These are phyloP conservation scores for Cinclus mexicanus DNA, from an alignment of 2,113 vertebrate species.

Conservation along the genomic window DNA sequence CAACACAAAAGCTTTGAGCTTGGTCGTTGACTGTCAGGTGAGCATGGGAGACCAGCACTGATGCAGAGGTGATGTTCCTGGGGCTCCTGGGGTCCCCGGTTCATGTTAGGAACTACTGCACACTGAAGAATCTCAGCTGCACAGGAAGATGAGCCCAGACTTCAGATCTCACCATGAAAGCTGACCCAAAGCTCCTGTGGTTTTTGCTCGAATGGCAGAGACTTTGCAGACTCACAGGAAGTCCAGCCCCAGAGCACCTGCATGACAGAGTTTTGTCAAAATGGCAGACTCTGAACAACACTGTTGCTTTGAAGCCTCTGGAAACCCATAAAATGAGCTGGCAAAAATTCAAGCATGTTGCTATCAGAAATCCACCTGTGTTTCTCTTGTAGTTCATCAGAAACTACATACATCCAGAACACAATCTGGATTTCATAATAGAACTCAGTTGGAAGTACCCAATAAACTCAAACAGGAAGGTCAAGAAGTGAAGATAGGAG, in stretches of 20 bases:
- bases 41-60: background rate
- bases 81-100: background rate
- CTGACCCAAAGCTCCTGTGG: background rate
- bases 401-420: background rate
- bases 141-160: background rate
- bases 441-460: background rate
- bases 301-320: background rate
- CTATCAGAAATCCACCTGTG: constrained; percentile 38
- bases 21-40: background rate
- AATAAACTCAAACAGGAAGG: constrained; percentile 19
- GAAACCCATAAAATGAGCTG: background rate
- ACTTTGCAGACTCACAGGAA: background rate
- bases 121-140: background rate
- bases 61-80: background rate
- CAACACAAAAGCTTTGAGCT: background rate
- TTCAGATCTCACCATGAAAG: background rate
- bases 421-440: constrained; percentile 39
- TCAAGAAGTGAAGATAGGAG: constrained; percentile 19
- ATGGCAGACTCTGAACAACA: background rate
- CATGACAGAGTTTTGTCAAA: background rate
- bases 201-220: background rate
- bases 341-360: background rate
- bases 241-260: background rate
- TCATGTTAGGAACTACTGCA: background rate
- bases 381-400: constrained; percentile 7